These are phyloP conservation scores for Athene cunicularia DNA, from an alignment of 2,113 vertebrate species.

Conservation along the genomic window DNA sequence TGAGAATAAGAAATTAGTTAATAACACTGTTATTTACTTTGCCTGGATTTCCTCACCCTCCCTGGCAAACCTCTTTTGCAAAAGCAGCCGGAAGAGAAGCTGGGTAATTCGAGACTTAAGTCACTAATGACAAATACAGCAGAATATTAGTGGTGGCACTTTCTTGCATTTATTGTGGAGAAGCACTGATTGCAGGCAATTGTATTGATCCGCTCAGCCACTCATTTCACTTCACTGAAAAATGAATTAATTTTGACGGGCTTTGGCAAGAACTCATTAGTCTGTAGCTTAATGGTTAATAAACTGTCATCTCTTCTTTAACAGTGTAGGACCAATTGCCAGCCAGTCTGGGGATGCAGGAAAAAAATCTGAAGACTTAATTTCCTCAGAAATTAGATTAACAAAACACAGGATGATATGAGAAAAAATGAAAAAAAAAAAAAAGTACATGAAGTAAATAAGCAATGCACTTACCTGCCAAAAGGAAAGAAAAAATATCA, in stretches of 20 bases:
- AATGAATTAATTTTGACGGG: slow-evolving; percentile 52
- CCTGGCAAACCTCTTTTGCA: background rate
- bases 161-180: background rate
- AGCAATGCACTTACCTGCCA: background rate
- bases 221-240: background rate
- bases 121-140: background rate
- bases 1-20: background rate
- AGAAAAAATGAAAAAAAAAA: background rate
- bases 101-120: background rate
- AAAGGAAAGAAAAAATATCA: background rate
- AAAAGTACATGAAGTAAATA: background rate
- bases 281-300: slow-evolving; percentile 27
- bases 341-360: background rate
- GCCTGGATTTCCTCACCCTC: slow-evolving; percentile 4
- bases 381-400: background rate
- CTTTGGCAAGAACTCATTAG: slow-evolving; percentile 48
- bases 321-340: background rate
- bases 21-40: slow-evolving; percentile 19
- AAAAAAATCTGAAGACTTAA: background rate
- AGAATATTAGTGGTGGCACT: background rate
- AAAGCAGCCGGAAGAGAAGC: background rate
- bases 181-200: background rate
- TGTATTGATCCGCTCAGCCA: slow-evolving; percentile 17
- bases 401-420: background rate
- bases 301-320: slow-evolving; percentile 42